Conservation (phyloP, 2,113 vertebrate species). For the Rhinolophus ferrumequinum region DNA sequence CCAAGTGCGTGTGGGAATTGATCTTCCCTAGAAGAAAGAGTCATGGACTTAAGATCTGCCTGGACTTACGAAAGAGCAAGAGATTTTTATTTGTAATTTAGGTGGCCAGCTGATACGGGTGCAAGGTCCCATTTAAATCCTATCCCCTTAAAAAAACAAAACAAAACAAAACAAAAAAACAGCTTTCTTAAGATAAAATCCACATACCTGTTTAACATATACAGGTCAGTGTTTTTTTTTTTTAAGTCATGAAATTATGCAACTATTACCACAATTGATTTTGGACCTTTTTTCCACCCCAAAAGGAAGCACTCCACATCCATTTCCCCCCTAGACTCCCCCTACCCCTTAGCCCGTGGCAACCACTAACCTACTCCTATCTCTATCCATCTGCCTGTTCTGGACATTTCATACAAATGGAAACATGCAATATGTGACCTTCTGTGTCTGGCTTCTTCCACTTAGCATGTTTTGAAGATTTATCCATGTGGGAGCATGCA, state of each 20-base stretch:
- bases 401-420: neutral
- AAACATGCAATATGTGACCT: neutral
- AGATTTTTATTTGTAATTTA: neutral
- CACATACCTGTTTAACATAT: accelerated
- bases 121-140: neutral
- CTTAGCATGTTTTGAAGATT: neutral
- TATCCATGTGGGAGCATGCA: accelerated
- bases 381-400: neutral
- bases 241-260: neutral
- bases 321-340: neutral
- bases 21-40: no score
- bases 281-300: neutral
- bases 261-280: neutral
- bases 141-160: neutral
- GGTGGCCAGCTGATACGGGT: neutral
- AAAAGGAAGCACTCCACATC: neutral
- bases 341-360: neutral
- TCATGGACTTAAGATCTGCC: neutral
- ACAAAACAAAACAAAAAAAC: neutral
- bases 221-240: neutral
- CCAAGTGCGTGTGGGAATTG: accelerated
- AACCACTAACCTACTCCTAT: neutral
- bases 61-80: neutral
- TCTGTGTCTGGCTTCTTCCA: neutral
- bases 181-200: neutral